phyloP scores from a whole-genome alignment of 2,113 vertebrate species.

The Eclectus roratus region DNA sequence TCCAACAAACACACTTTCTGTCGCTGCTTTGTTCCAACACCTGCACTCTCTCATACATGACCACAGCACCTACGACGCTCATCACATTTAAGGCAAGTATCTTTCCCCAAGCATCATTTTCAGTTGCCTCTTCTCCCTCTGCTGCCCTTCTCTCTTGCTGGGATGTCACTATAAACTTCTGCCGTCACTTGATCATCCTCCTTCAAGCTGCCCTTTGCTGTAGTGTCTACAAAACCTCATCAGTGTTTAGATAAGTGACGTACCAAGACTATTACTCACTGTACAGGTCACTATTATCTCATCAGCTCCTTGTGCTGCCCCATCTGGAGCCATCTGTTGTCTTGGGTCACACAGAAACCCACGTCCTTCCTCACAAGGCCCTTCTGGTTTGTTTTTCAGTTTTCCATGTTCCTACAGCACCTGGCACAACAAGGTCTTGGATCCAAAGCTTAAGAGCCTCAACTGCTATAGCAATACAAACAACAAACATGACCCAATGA shows the following conservation, averaged over 20 bases:
- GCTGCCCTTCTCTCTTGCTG: not conserved
- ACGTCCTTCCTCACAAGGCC: not conserved
- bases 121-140: not conserved
- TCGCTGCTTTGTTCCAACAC: not conserved
- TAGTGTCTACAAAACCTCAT: not conserved
- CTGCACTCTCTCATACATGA: not conserved
- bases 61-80: not conserved
- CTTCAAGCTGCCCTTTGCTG: not conserved
- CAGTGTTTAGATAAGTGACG: not conserved
- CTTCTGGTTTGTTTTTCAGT: not conserved
- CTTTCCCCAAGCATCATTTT: not conserved
- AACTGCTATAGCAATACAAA: conserved; percentile 55
- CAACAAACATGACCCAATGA: conserved; percentile 18
- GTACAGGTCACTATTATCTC: conserved; percentile 25
- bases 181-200: not conserved
- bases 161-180: not conserved
- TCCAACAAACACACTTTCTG: not conserved
- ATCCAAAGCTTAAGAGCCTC: not conserved
- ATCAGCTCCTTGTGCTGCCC: not conserved
- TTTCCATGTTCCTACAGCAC: conserved; percentile 2
- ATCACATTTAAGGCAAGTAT: not conserved
- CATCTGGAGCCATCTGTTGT: conserved; percentile 41
- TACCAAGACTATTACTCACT: not conserved
- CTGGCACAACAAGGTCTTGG: conserved; percentile 26
- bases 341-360: not conserved